These are phyloP conservation scores for Calcarius lapponicus DNA, from an alignment of 2,797 vertebrate genomes.

Conservation along the genomic window DNA sequence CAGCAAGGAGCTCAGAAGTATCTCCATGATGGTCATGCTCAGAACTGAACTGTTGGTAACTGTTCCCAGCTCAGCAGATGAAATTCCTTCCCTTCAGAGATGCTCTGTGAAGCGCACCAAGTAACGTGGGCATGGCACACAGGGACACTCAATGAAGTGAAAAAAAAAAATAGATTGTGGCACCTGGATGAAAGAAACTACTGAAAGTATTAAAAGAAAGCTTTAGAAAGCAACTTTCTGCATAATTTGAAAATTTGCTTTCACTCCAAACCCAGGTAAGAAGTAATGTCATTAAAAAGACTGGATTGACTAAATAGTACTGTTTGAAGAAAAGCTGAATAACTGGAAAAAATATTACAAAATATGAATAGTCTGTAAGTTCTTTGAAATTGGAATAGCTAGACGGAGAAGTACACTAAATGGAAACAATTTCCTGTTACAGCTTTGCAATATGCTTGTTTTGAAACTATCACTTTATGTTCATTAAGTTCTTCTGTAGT, in stretches of 20 bases:
- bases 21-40: fast-evolving
- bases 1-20: background rate
- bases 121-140: fast-evolving
- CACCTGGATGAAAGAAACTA: background rate
- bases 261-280: background rate
- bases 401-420: background rate
- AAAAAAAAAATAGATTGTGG: background rate
- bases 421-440: background rate
- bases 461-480: background rate
- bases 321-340: background rate
- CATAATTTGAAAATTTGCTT: background rate
- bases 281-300: background rate
- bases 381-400: background rate
- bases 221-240: background rate
- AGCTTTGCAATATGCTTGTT: background rate
- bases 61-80: background rate
- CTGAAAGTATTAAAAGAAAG: background rate
- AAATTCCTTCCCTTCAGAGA: background rate
- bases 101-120: fast-evolving
- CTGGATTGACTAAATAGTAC: background rate
- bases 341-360: background rate
- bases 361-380: background rate
- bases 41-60: background rate
- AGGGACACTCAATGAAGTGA: background rate
- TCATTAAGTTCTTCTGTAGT: background rate